Percentiles rank a stretch among this genome's conserved stretches.
These are phyloP conservation scores for Morone chrysops DNA, from an alignment of 2,113 vertebrate species.

Conservation along the genomic window DNA sequence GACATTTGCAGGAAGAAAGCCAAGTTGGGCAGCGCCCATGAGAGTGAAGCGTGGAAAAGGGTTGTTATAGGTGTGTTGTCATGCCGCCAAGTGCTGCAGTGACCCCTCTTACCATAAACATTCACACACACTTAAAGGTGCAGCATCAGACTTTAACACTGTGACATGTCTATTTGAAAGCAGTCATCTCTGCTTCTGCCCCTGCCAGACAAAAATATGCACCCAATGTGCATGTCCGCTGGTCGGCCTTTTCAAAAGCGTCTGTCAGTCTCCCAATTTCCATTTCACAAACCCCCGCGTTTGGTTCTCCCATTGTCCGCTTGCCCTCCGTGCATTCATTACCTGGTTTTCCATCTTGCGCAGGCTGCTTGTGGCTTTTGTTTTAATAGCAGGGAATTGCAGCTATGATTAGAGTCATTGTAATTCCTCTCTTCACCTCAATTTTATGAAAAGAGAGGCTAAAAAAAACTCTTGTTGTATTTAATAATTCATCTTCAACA, in stretches of 20 bases:
- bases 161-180: conserved; percentile 16
- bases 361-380: conserved; percentile 42
- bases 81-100: conserved; percentile 7
- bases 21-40: conserved; percentile 1
- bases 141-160: conserved; percentile 7
- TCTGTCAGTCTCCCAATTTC: conserved; percentile 49
- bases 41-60: conserved; percentile 9
- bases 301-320: conserved; percentile 48
- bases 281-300: conserved; percentile 61
- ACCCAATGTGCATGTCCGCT: conserved; percentile 11
- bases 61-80: conserved; percentile 34
- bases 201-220: conserved; percentile 24
- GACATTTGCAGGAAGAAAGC: conserved; percentile 30
- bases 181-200: conserved; percentile 4
- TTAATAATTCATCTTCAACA: conserved; percentile 69
- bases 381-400: conserved; percentile 48
- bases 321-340: conserved; percentile 58
- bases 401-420: conserved; percentile 49
- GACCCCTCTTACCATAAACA: conserved; percentile 23
- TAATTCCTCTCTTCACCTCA: conserved; percentile 49
- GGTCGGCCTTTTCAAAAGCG: conserved; percentile 43
- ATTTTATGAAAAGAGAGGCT: conserved; percentile 56
- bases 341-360: conserved; percentile 47
- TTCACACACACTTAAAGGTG: conserved; percentile 28
- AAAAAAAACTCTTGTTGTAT: conserved; percentile 40